Evolutionary conservation across 2,797 vertebrate genomes (phyloP).

Genomic region (Limnodromus scolopaceus): DNA sequence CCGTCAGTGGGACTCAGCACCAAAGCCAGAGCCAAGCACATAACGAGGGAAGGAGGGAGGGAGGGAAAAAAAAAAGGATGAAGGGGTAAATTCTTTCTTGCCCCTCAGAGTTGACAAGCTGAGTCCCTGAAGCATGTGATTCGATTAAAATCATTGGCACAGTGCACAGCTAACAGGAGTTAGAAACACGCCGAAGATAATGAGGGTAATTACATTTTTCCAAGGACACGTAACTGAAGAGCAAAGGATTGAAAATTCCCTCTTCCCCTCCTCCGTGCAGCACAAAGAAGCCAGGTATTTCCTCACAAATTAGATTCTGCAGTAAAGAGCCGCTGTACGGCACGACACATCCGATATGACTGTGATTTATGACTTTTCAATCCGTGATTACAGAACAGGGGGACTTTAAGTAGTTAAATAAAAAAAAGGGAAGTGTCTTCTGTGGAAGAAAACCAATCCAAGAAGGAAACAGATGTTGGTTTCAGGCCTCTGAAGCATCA

Average conservation of each 20-base stretch:
- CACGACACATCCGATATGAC: rapidly evolving
- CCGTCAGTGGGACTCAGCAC: not conserved
- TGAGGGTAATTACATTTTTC: not conserved
- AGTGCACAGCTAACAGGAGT: not conserved
- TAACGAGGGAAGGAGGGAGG: too few relatives aligned
- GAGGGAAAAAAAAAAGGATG: too few relatives aligned
- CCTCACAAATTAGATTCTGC: not conserved
- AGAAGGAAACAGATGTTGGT: not conserved
- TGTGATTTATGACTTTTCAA: not conserved
- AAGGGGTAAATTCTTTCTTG: not conserved
- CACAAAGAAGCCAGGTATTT: not conserved
- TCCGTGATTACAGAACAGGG: not conserved
- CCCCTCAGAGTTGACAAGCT: not conserved
- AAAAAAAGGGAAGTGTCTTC: not conserved
- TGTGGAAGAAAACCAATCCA: not conserved
- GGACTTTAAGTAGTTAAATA: not conserved
- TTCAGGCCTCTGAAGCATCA: not conserved
- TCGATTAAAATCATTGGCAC: not conserved
- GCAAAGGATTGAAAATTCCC: not conserved
- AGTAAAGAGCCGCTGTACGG: not conserved
- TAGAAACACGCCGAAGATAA: not conserved
- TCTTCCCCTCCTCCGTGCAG: not conserved
- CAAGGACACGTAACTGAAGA: not conserved
- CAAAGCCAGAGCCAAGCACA: not conserved
- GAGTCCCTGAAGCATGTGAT: not conserved